phyloP scores from a whole-genome alignment of 2,113 vertebrate species.

The Colaptes auratus region DNA sequence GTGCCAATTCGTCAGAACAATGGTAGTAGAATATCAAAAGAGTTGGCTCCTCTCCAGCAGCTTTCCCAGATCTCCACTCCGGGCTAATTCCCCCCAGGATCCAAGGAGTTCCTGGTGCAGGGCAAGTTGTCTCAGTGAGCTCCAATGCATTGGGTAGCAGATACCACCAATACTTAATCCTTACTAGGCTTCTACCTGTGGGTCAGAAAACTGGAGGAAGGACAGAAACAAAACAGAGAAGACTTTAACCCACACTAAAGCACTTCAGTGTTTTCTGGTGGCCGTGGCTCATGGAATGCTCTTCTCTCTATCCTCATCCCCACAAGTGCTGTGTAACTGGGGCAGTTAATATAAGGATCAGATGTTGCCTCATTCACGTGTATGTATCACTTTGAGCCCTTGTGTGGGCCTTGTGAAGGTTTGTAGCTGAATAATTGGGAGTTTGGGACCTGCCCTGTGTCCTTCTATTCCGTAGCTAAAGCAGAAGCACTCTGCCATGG shows the following conservation, averaged over 20 bases:
- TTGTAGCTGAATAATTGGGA: background rate
- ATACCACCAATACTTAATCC: background rate
- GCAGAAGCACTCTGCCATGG: background rate
- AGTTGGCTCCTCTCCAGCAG: background rate
- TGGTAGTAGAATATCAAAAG: background rate
- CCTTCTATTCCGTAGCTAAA: background rate
- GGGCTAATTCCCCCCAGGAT: background rate
- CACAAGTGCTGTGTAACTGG: background rate
- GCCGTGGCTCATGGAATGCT: background rate
- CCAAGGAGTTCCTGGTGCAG: background rate
- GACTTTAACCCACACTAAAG: background rate
- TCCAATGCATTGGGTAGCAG: accelerated
- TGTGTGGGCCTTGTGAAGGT: background rate
- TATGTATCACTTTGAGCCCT: background rate
- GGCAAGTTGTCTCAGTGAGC: background rate
- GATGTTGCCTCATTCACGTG: background rate
- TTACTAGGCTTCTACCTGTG: background rate
- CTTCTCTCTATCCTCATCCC: background rate
- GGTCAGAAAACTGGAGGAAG: background rate
- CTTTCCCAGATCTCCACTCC: background rate
- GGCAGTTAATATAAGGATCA: background rate
- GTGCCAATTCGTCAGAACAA: background rate
- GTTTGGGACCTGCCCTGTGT: background rate
- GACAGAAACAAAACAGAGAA: background rate
- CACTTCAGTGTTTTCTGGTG: background rate